Evolutionary conservation across 1,140 invertebrate genomes (phyloP).

Genomic region (Leucophenga varia): DNA sequence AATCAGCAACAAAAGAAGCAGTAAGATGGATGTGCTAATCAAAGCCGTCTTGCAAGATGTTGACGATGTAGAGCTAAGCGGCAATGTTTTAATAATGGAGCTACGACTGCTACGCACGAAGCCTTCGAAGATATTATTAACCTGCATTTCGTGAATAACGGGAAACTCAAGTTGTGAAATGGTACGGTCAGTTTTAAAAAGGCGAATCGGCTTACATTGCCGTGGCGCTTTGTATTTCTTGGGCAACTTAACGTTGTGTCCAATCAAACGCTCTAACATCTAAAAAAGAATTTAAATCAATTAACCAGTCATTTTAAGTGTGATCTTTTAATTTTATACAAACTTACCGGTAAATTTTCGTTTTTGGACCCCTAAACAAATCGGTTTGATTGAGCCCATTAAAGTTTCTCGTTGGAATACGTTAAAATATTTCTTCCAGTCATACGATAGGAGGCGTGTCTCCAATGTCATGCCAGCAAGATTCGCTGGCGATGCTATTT

Average conservation of each 20-base stretch:
- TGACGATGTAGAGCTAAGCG: conserved; percentile 8
- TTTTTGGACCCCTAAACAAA: conserved; percentile 63
- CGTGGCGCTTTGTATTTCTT: conserved; percentile 4
- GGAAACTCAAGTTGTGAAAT: conserved; percentile 9
- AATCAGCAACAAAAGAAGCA: neutral
- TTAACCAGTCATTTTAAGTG: neutral
- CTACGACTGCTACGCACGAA: conserved; percentile 16
- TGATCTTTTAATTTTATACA: neutral
- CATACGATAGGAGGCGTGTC: conserved; percentile 63
- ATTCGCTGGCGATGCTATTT: conserved; percentile 62
- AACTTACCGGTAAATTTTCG: conserved; percentile 59
- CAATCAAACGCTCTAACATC: conserved; percentile 8
- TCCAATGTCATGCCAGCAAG: conserved; percentile 65
- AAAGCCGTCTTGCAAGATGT: neutral
- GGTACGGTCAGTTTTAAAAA: conserved; percentile 5
- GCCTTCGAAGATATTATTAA: conserved; percentile 12
- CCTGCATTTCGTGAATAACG: conserved; percentile 11
- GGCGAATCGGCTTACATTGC: conserved; percentile 13
- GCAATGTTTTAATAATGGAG: conserved; percentile 18
- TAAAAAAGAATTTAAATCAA: conserved; percentile 1
- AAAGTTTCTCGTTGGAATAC: conserved; percentile 64
- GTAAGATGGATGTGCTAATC: neutral
- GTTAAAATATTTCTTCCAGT: conserved; percentile 66
- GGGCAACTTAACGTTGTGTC: conserved; percentile 9
- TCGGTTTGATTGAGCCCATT: conserved; percentile 64